These are phyloP conservation scores for Premnoplex brunnescens DNA, from an alignment of 2,797 vertebrate species.

Conservation along the genomic window DNA sequence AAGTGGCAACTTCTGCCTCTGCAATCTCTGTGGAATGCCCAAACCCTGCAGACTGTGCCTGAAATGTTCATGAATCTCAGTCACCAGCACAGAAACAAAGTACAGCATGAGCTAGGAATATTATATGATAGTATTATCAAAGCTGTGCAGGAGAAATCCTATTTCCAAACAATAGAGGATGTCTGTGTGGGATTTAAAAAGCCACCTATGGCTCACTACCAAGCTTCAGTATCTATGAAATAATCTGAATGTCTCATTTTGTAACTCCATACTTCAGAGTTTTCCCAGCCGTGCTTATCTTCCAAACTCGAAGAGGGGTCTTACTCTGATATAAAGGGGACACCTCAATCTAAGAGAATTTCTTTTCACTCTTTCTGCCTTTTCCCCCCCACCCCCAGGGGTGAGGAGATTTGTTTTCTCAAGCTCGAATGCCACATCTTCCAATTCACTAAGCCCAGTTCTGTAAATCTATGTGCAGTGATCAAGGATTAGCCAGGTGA, in stretches of 20 bases:
- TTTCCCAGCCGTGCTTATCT: neutral
- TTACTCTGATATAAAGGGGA: neutral
- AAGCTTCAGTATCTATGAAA: neutral
- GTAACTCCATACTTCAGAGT: neutral
- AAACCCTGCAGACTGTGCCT: neutral
- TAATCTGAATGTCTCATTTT: neutral
- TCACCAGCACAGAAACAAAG: neutral
- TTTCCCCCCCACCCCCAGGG: accelerated
- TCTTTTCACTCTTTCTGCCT: neutral
- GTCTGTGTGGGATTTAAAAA: neutral
- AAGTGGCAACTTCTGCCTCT: neutral
- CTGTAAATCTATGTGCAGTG: neutral
- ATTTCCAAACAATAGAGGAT: neutral
- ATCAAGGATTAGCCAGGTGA: neutral
- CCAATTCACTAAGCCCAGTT: neutral
- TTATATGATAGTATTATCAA: neutral
- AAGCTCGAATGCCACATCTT: neutral
- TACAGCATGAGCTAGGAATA: neutral
- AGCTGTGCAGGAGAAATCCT: neutral
- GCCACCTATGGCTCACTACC: neutral
- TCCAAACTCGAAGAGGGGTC: neutral
- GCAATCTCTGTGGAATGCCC: neutral
- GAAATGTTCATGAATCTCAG: neutral
- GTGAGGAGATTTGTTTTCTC: neutral
- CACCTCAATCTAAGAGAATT: neutral